These are phyloP conservation scores for Glaucomys volans DNA, from an alignment of 2,113 vertebrate genomes.

Conservation along the genomic window DNA sequence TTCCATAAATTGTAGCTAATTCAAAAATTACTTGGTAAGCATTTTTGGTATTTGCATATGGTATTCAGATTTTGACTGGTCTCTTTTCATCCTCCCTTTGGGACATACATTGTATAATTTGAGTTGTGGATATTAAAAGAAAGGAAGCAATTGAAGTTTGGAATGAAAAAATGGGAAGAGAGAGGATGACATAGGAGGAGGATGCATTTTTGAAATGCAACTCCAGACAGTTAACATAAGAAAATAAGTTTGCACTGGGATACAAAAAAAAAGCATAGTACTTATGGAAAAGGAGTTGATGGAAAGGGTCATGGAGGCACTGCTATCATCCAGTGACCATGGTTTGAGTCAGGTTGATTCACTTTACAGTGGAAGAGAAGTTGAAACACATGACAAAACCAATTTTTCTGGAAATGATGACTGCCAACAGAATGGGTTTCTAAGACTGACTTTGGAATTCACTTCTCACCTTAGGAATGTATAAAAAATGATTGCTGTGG, in stretches of 20 bases:
- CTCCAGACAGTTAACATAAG: not conserved
- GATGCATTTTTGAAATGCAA: not conserved
- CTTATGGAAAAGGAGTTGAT: not conserved
- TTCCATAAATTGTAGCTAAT: not conserved
- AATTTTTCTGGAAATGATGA: not conserved
- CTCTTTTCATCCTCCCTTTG: not conserved
- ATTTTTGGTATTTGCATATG: not conserved
- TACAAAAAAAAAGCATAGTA: fast-evolving
- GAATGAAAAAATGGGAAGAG: not conserved
- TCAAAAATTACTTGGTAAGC: not conserved
- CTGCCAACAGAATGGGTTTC: not conserved
- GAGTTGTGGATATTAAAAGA: not conserved
- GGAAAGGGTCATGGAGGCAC: not conserved
- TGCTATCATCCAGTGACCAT: not conserved
- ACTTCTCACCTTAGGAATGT: not conserved
- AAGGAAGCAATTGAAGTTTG: not conserved
- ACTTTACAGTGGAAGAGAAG: not conserved
- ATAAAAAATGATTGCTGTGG: not conserved
- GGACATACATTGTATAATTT: not conserved
- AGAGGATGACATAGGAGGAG: not conserved
- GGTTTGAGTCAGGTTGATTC: not conserved
- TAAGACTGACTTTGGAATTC: not conserved
- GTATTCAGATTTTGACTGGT: not conserved
- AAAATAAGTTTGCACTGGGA: not conserved
- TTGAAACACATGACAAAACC: not conserved